Base-by-base conservation (phyloP, 2,797 vertebrate species). In the Crenichthys baileyi region DNA sequence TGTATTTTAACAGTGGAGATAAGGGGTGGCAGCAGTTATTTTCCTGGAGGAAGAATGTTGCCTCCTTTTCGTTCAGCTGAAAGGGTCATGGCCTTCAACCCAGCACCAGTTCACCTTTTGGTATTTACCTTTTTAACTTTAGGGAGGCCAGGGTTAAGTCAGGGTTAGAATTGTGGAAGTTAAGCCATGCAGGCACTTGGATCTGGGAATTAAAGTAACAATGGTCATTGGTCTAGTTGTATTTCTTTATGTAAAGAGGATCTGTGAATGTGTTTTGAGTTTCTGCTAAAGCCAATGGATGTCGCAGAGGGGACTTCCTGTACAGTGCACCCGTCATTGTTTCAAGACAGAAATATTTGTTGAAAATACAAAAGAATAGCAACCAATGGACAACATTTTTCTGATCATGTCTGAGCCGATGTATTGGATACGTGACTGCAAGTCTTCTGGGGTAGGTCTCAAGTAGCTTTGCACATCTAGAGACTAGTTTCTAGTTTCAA, bases 111-210 rank as follows among this genome's bases (percentile, higher is more conserved):
- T 79, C 75, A 80, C 41, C n/a, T 78, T 75, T 36, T 36, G 72
- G 73, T 76, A 81, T 81, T 85, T 74, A 78, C 56, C 77, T 89
- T 78, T 36, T 77, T 0, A 70, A 18, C 16, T 79, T 82, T 29
- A 67, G 7, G 31, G 39, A 13, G 46, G 48, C 8, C 4, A 1
- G 12, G 44, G 51, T 76, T 12, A 65, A 31, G 70, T 4, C 2
- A 41, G 39, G 56, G n/a, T 70, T 39, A 55, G 58, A 58, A 3
- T 7, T 24, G 15, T 39, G 44, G 68, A 65, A 31, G 24, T n/a
- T 12, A 4, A 79, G 0, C 4, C 41, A 53, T n/a, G 24, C 70
- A 72, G 1, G 18, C 46, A 44, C 3, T n/a, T 48, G n/a, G 11
- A 50, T 70, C 39, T 48, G 7, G 7, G 46, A 73, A 80, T 82